Evolutionary conservation across 2,797 vertebrate species (phyloP), one percentile per base, ranked within the genome.

Genomic region (Dermochelys coriacea): DNA sequence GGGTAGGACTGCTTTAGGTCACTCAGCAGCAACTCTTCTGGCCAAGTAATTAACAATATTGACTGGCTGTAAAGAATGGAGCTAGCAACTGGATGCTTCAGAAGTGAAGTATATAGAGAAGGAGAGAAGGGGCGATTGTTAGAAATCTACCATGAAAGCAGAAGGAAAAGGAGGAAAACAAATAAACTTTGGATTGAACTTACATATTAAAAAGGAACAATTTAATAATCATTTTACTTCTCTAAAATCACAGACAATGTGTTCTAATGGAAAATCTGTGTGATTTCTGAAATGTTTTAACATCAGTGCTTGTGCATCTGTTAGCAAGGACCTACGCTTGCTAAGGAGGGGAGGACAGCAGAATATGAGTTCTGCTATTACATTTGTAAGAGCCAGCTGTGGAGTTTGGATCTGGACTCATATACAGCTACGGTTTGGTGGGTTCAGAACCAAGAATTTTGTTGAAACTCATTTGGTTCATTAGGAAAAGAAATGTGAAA

Each of bases 1-100:
- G 92, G 87, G 89, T 96, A 93, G 93, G 84, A 87, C 91, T 88
- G 5, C 80, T 11, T 83, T 1, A 1, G 87, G 91, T 93, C 93
- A 88, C 91, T 95, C 82, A 50, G 16, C 68, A 94, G 84, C 84
- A 80, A 15, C 81, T 82, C 85, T 94, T 95, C 0, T 0, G 86
- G 93, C 88, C 71, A 85, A 75, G 95, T 94, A 94, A 94, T 91
- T 94, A 93, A 84, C 86, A 74, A 9, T 55, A 82, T 50, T 96
- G 97, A 95, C 95, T 91, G 88, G 89, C 57, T 90, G 93, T 9
- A 2, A 91, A 83, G 84, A 90, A 87, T 27, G 45, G 84, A 27
- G 23, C 61, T 93, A 91, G 85, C 84, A 96, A 91, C 93, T 94
- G 41, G 68, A 93, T 87, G 75, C 84, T 95, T 94, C 83, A 57